phyloP scores from a whole-genome alignment of 2,113 vertebrate genomes.

The Etia nguti region DNA sequence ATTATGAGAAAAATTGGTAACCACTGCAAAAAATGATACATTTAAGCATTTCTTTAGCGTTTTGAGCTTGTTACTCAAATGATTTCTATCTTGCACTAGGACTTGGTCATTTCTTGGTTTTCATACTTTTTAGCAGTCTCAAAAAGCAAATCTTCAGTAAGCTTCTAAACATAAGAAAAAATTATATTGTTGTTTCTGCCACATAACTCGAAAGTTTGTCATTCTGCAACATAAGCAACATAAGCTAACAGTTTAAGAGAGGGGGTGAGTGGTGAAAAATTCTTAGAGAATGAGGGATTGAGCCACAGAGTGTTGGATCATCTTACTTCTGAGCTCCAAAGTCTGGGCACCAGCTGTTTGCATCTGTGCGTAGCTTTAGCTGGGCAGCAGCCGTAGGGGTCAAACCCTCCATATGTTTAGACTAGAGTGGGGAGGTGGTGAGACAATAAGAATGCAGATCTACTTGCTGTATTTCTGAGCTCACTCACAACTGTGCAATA shows the following conservation, averaged over 20 bases:
- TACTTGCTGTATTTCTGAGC: neutral
- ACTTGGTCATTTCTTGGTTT: neutral
- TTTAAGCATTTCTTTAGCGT: neutral
- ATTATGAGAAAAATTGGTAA: neutral
- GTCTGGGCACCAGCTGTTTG: constrained; percentile 59
- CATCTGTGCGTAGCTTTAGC: constrained; percentile 29
- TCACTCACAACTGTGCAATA: neutral
- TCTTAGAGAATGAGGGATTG: constrained; percentile 45
- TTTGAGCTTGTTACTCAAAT: neutral
- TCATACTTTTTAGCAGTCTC: neutral
- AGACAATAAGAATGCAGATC: neutral
- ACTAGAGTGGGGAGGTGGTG: neutral
- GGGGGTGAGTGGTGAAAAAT: constrained; percentile 18
- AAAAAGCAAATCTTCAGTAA: neutral
- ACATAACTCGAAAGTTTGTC: neutral
- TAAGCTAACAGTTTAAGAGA: neutral
- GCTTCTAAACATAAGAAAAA: neutral
- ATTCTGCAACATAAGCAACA: neutral
- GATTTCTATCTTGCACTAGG: neutral
- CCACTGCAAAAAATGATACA: neutral
- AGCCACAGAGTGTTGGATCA: constrained; percentile 46
- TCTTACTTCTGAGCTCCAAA: constrained; percentile 53
- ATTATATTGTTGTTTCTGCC: neutral
- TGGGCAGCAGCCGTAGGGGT: constrained; percentile 8
- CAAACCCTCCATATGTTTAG: constrained; percentile 44